Percentiles rank a stretch among this genome's conserved stretches.
These are phyloP conservation scores for Hippocampus barbouri DNA, from an alignment of 2,113 vertebrate genomes.

Conservation along the genomic window DNA sequence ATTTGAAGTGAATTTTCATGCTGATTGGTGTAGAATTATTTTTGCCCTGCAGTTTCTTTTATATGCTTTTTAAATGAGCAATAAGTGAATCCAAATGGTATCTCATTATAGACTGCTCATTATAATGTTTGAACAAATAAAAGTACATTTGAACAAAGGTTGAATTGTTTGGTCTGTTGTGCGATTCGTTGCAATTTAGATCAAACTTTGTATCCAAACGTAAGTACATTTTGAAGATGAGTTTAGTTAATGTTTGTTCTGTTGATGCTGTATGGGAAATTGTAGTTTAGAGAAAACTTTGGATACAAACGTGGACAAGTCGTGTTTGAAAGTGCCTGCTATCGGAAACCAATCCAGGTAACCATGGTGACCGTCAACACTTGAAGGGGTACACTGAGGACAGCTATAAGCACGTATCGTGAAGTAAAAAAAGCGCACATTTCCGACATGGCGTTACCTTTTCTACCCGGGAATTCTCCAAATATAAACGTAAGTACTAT, in stretches of 20 bases:
- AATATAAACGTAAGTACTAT: constrained; percentile 76
- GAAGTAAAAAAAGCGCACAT: accelerated
- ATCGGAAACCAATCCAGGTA: background rate
- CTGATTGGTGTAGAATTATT: background rate
- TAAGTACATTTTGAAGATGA: background rate
- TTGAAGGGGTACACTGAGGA: background rate
- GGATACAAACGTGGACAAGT: background rate
- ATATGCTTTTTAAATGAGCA: constrained; percentile 18
- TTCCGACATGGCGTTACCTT: constrained; percentile 74
- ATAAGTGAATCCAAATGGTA: constrained; percentile 4
- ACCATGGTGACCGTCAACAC: constrained; percentile 34
- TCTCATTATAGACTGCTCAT: constrained; percentile 12
- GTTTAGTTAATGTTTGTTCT: background rate
- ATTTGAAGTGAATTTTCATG: constrained; percentile 4
- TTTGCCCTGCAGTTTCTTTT: constrained; percentile 25
- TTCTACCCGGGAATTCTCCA: constrained; percentile 72
- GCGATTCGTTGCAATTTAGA: background rate
- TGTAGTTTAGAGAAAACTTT: background rate
- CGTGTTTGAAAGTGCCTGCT: background rate
- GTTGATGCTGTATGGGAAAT: background rate
- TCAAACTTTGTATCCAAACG: background rate
- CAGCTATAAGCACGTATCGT: background rate
- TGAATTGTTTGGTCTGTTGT: background rate
- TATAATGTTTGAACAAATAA: constrained; percentile 44
- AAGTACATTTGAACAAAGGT: background rate